Conservation (phyloP, 2,113 vertebrate species). For the Xyliphius kryptos region DNA sequence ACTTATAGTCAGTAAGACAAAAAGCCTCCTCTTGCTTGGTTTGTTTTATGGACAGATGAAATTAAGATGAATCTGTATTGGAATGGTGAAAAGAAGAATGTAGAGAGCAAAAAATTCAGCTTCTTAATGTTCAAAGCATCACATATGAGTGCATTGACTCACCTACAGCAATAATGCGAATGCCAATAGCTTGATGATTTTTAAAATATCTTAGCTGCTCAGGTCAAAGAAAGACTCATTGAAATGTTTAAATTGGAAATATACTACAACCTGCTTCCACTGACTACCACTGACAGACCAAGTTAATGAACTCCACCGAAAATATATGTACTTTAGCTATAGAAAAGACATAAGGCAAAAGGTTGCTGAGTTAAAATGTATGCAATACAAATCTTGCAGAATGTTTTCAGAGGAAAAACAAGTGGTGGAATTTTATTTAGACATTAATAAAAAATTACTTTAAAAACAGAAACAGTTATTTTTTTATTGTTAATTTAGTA, state of each 20-base stretch:
- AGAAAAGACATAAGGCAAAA: slow-evolving; percentile 2
- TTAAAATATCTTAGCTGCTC: background rate
- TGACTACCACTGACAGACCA: background rate
- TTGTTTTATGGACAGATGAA: too few species aligned
- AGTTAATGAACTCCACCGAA: background rate
- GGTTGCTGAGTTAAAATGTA: background rate
- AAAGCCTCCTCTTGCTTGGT: too few species aligned
- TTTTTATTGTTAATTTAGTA: too few species aligned
- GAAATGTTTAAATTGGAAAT: background rate
- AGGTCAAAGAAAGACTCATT: background rate
- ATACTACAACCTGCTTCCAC: background rate
- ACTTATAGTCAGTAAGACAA: too few species aligned
- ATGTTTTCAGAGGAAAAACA: too few species aligned
- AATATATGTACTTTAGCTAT: background rate
- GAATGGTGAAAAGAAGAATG: slow-evolving; percentile 3
- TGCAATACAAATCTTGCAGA: too few species aligned
- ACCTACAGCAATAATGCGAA: slow-evolving; percentile 14
- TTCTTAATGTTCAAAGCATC: slow-evolving; percentile 4
- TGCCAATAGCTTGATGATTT: slow-evolving; percentile 7
- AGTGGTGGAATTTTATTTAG: too few species aligned
- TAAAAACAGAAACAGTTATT: too few species aligned
- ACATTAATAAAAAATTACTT: too few species aligned
- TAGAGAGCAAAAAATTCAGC: background rate
- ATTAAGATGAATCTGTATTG: too few species aligned
- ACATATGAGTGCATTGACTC: slow-evolving; percentile 10